Base-by-base conservation (phyloP, 2,797 vertebrate species). In the Sebastes umbrosus region DNA sequence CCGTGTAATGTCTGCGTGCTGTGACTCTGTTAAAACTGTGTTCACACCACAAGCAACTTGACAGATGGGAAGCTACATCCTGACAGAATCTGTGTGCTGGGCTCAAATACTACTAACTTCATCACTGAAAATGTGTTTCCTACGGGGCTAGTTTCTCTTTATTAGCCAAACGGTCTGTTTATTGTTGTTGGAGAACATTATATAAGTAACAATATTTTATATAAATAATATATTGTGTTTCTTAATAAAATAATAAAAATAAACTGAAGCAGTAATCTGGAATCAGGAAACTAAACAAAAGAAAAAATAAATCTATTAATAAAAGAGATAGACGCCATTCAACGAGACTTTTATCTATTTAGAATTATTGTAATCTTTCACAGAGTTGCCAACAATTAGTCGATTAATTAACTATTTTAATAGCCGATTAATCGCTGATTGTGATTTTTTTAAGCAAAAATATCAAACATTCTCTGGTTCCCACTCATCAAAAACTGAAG, bases 1-100 rank as follows among this genome's bases (percentile, higher is more conserved):
- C 12, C 16, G 4, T 69, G 20, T 63, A 24, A n/a, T 8, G 75
- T 57, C 22, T 46, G 39, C 0, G 5, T 50, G 69, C 39, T 46
- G 55, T 8, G 46, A 63, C 63, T 79, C 43, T 58, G 64, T 43
- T 66, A 69, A 58, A 34, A 7, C 63, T 11, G 66, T 27, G 66
- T 77, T 86, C 82, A 72, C 69, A 77, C 73, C 69, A 39, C 4
- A 29, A 77, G 78, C 54, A 73, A 43, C 77, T 7, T 27, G 59
- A 57, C 74, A 69, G 74, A 73, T 46, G 65, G 52, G 12, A 4
- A 27, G 25, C 13, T 46, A 3, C 5, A 3, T 25, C 58, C 34
- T 52, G 25, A 36, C 73, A 32, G 25, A 13, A 57, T 55, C 34
- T 32, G 69, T 29, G 70, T 25, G 16, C 29, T 29, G 14, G 52